Percentiles rank a stretch among this genome's conserved stretches.
Evolutionary conservation across 1,140 invertebrate genomes (phyloP).

Genomic region (Physella acuta): DNA sequence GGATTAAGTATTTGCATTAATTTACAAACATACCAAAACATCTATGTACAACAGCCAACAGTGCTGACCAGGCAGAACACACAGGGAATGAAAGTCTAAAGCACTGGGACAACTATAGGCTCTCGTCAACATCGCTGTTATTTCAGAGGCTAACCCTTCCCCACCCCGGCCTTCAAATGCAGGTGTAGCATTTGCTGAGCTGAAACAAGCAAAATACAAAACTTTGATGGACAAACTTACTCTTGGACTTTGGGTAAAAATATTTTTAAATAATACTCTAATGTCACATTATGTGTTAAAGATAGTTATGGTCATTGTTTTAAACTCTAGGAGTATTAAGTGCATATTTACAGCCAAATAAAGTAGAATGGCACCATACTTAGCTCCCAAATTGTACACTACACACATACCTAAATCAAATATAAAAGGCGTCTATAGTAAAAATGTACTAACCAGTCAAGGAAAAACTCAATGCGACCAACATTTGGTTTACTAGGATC

Average conservation of each 20-base stretch:
- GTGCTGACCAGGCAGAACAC: conserved; percentile 80
- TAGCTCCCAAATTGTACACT: too few relatives aligned
- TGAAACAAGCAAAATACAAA: too few relatives aligned
- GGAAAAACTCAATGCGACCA: conserved; percentile 92
- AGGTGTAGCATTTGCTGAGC: conserved; percentile 92
- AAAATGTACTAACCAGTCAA: conserved; percentile 76
- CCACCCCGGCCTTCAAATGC: conserved; percentile 93
- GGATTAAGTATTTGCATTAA: too few relatives aligned
- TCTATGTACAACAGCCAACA: conserved; percentile 94
- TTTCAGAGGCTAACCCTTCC: conserved; percentile 81
- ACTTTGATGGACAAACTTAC: too few relatives aligned
- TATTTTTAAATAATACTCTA: too few relatives aligned
- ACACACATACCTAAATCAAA: background rate
- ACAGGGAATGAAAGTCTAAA: conserved; percentile 78
- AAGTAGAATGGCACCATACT: too few relatives aligned
- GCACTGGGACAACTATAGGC: conserved; percentile 77
- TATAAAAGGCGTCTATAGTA: background rate
- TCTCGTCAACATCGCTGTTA: conserved; percentile 75
- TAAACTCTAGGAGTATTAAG: too few relatives aligned
- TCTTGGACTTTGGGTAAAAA: too few relatives aligned
- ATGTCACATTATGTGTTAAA: too few relatives aligned
- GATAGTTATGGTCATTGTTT: too few relatives aligned
- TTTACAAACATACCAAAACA: conserved; percentile 72
- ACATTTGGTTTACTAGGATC: conserved; percentile 72
- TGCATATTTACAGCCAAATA: too few relatives aligned